Base-by-base conservation (phyloP, 2,888 invertebrate species). In the Strigamia crassipes region DNA sequence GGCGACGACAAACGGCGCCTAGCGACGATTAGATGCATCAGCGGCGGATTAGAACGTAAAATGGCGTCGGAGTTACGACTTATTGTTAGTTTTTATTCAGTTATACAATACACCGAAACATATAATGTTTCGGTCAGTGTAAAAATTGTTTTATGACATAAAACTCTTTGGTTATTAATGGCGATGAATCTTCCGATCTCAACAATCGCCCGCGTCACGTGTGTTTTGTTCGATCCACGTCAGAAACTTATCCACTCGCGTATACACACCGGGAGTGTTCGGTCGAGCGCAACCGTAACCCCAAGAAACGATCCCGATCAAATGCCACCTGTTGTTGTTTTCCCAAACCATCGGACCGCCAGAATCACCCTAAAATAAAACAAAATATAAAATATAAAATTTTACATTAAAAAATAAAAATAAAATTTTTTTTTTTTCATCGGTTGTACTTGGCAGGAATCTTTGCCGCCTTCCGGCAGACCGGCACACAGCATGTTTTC, bases 301-400 rank as follows among this genome's bases (percentile, higher is more conserved):
- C 81, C 81, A 81, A 1, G 81, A 81, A 2, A 81, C 81, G 6
- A 81, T 61, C 1, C 81, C 81, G 61, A 81, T 81, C 10, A 81
- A 27, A 23, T 81, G 81, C 81, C 81, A 81, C 12, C 81, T 15
- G 18, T 81, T 81, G 15, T 81, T 56, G 5, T 56, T 31, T 18
- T 81, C 81, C 81, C 81, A 81, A 1, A 81, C 81, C 56, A 81
- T 51, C 3, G 81, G 81, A 31, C 81, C 81, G 3, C 81, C 81
- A 2, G 81, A 81, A 81, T 81, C 81, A 5, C 81, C 81, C 81
- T 81, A 31, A 2, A 81, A n/a, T n/a, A n/a, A n/a, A n/a, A n/a
- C n/a, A n/a, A n/a, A n/a, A n/a, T n/a, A n/a, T n/a, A n/a, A n/a
- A n/a, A n/a, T n/a, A n/a, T n/a, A n/a, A n/a, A n/a, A n/a, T n/a